Base-by-base conservation (phyloP, 2,113 vertebrate genomes). In the Cnemophilus loriae region DNA sequence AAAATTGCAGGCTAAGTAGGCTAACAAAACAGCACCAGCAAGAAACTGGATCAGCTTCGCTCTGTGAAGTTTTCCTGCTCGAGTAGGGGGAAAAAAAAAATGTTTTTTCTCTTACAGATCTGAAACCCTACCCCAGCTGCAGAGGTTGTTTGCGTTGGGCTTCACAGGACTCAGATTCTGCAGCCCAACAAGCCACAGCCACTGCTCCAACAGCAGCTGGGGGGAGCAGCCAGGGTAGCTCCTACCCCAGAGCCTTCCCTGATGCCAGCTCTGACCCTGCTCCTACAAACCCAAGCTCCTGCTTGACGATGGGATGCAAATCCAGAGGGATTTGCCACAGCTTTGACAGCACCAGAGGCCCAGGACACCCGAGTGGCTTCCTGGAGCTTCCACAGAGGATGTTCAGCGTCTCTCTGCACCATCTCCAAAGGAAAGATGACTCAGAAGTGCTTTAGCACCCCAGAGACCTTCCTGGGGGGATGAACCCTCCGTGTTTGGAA, bases 1-100 rank as follows among this genome's bases (percentile, higher is more conserved):
- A 94, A 90, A 92, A 87, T 26, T 87, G 92, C 84, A 91, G 74
- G 67, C 90, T 90, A 96, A 95, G 86, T 86, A 94, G 95, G 95
- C 79, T 95, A 93, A 95, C 92, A 75, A 93, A 95, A 94, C 93
- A 95, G 81, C 89, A 50, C 68, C 70, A 39, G 79, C 68, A 49
- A 89, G 93, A 89, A 93, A 93, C 90, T 94, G 90, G 92, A 95
- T 96, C 96, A 89, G 90, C 80, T 90, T 49, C 33, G 68, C 87
- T 92, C 37, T 5, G 47, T 27, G 50, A 80, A 92, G 83, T 71
- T 75, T 73, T 78, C 56, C 83, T 88, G 73, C 69, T 92, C 13
- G 10, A 78, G 69, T 2, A 6, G 4, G 30, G 42, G 4, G n/a
- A n/a, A n/a, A 0, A 8, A 12, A 5, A 11, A 42, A 33, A 42